A percentile compares a stretch with the other conserved stretches of the same genome.
Evolutionary conservation across 2,888 invertebrate species (phyloP).

Genomic region (Aphidius colemani): DNA sequence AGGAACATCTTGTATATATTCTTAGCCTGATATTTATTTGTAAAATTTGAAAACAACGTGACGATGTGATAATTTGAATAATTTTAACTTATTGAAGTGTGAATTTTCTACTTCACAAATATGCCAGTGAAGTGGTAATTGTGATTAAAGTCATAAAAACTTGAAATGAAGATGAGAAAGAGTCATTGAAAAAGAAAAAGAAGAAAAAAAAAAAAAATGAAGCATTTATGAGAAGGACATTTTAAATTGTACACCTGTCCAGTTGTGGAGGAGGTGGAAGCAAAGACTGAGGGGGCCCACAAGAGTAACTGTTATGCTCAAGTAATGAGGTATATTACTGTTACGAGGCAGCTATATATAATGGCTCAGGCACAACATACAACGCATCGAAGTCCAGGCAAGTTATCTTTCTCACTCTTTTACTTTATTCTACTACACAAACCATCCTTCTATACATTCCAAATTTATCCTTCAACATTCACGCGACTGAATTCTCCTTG

Average conservation of each 20-base stretch:
- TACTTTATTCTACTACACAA: constrained; percentile 20
- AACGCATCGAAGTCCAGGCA: constrained; percentile 17
- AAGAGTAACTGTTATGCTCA: constrained; percentile 48
- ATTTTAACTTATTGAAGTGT: constrained; percentile 28
- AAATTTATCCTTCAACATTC: constrained; percentile 39
- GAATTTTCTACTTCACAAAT: constrained; percentile 30
- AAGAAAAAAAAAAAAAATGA: constrained; percentile 16
- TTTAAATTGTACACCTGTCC: constrained; percentile 43
- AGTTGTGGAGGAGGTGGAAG: constrained; percentile 40
- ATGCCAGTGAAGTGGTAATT: not conserved
- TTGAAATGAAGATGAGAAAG: constrained; percentile 10
- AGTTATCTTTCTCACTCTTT: no score
- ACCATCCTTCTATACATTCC: constrained; percentile 50
- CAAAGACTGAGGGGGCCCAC: constrained; percentile 37
- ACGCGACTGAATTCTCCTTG: constrained; percentile 19
- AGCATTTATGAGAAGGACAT: constrained; percentile 25
- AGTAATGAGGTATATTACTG: constrained; percentile 53
- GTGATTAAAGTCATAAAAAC: not conserved
- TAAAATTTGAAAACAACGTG: not conserved
- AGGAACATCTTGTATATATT: not conserved
- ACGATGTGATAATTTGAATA: constrained; percentile 9
- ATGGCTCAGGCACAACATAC: constrained; percentile 40
- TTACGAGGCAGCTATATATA: constrained; percentile 47
- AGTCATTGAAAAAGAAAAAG: not conserved
- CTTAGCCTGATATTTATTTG: not conserved